phyloP scores from a whole-genome alignment of 2,113 vertebrate genomes.

The Chloebia gouldiae region DNA sequence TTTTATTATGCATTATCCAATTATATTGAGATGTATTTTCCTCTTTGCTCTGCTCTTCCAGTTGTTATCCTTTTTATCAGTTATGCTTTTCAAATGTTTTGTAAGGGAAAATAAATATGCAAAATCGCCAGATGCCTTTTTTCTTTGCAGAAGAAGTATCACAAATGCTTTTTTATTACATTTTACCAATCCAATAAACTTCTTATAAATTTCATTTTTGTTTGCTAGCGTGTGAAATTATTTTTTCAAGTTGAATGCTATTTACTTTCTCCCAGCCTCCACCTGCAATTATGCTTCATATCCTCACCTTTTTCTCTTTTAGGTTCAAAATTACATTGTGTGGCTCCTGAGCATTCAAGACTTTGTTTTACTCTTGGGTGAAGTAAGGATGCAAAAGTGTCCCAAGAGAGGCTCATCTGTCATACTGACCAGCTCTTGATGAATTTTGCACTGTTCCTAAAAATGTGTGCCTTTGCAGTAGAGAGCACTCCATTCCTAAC shows the following conservation, averaged over 20 bases:
- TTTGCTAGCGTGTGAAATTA: constrained; percentile 65
- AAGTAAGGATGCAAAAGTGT: not conserved
- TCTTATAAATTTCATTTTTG: constrained; percentile 60
- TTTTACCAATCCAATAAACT: constrained; percentile 72
- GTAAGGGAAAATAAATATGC: constrained; percentile 72
- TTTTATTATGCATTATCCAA: constrained; percentile 71
- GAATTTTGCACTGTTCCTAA: not conserved
- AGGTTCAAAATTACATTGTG: not conserved
- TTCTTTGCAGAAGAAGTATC: constrained; percentile 71
- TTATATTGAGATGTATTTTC: constrained; percentile 70
- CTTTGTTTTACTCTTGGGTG: not conserved
- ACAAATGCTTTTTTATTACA: constrained; percentile 72
- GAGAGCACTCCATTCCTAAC: not conserved
- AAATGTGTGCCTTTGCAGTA: not conserved
- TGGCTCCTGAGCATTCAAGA: not conserved
- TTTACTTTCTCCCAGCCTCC: constrained; percentile 30
- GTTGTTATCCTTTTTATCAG: constrained; percentile 66
- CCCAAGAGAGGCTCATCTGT: not conserved
- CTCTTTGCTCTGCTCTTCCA: constrained; percentile 65
- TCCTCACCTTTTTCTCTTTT: not conserved
- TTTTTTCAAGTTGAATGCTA: constrained; percentile 57
- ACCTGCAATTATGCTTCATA: constrained; percentile 13
- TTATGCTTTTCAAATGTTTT: constrained; percentile 70
- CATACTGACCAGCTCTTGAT: not conserved
- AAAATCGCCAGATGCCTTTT: constrained; percentile 68